Conservation (phyloP, 2,113 vertebrate genomes). For the Phrynosoma blainvillii region DNA sequence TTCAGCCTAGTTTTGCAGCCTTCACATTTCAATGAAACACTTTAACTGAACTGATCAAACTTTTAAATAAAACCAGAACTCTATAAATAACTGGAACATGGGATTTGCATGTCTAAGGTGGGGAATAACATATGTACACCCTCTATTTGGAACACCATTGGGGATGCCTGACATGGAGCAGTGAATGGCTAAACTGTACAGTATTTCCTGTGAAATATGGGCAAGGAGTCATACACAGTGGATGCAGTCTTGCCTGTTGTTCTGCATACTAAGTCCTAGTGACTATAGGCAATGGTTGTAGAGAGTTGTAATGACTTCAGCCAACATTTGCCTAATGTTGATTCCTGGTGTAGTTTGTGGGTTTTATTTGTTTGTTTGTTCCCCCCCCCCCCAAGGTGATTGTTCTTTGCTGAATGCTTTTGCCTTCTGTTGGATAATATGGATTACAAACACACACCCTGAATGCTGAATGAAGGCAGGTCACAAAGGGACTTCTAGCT, state of each 20-base stretch:
- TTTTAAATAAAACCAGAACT: not conserved
- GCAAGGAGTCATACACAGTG: not conserved
- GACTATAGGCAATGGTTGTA: not conserved
- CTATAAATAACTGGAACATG: not conserved
- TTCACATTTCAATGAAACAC: not conserved
- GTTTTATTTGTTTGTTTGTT: too few species aligned
- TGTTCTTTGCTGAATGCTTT: constrained; percentile 15
- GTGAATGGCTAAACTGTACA: not conserved
- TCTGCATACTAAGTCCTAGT: not conserved
- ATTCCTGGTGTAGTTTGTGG: not conserved
- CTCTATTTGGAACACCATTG: not conserved
- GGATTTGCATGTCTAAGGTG: not conserved
- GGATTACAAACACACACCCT: not conserved
- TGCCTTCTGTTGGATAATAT: not conserved
- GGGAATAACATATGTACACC: not conserved
- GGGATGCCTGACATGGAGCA: not conserved
- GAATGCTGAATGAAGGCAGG: not conserved
- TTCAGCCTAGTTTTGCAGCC: too few species aligned
- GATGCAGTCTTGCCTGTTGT: not conserved
- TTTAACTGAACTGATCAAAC: too few species aligned
- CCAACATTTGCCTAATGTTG: not conserved
- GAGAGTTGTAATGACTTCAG: not conserved
- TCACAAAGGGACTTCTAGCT: not conserved
- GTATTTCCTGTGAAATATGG: not conserved
- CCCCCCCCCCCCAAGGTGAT: not conserved